A percentile compares a stretch with the other conserved stretches of the same genome.
Evolutionary conservation across 2,113 vertebrate genomes (phyloP).

Genomic region (Semicossyphus pulcher): DNA sequence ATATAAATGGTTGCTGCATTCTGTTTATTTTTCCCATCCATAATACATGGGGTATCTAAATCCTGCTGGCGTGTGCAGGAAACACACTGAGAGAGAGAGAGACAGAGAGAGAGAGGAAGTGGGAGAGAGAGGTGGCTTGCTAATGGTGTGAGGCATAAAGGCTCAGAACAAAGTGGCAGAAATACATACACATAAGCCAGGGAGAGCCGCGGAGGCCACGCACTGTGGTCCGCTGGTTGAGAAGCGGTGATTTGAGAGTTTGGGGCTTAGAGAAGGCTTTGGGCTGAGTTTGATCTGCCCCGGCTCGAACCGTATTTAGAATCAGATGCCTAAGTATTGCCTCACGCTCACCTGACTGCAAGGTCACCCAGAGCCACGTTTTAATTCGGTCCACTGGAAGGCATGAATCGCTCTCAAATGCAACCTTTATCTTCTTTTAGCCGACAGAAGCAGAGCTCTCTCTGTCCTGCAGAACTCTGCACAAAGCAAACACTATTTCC

Average conservation of each 20-base stretch:
- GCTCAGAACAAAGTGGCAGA: slow-evolving; percentile 77
- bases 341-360: slow-evolving; percentile 65
- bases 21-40: slow-evolving; percentile 80
- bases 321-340: slow-evolving; percentile 54
- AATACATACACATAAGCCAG: slow-evolving; percentile 75
- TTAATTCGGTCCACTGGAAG: slow-evolving; percentile 53
- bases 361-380: slow-evolving; percentile 63
- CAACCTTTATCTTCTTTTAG: slow-evolving; percentile 60
- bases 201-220: slow-evolving; percentile 57
- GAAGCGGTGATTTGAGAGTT: slow-evolving; percentile 68
- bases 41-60: slow-evolving; percentile 81
- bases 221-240: slow-evolving; percentile 67
- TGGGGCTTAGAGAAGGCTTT: slow-evolving; percentile 69
- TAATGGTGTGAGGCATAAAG: slow-evolving; percentile 76
- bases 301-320: slow-evolving; percentile 51
- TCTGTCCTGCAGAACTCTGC: slow-evolving; percentile 19
- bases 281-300: slow-evolving; percentile 60
- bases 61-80: slow-evolving; percentile 77
- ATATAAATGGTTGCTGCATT: slow-evolving; percentile 75
- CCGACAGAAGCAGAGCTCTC: neutral
- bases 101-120: slow-evolving; percentile 10
- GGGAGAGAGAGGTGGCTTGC: slow-evolving; percentile 56
- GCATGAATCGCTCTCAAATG: slow-evolving; percentile 44
- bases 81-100: slow-evolving; percentile 40
- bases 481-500: slow-evolving; percentile 25